These are phyloP conservation scores for Scatophagus argus DNA, from an alignment of 2,113 vertebrate species.

Conservation along the genomic window DNA sequence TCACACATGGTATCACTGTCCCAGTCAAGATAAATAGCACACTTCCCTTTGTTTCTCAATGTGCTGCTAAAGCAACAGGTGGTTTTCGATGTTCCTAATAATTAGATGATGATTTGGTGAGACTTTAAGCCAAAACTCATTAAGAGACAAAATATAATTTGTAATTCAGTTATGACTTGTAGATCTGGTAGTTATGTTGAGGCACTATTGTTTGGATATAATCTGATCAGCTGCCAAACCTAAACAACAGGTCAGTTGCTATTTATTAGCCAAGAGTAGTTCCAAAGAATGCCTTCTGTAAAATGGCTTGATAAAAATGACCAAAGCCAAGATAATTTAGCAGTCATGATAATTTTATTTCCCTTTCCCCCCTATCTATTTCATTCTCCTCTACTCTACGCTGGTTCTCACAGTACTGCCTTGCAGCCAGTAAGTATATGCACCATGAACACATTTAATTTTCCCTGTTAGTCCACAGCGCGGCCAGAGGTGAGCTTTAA, in stretches of 20 bases:
- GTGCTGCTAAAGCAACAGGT: slow-evolving; percentile 52
- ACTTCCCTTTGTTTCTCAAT: slow-evolving; percentile 36
- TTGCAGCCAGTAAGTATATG: slow-evolving; percentile 92
- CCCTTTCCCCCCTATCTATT: slow-evolving; percentile 41
- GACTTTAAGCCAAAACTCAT: slow-evolving; percentile 14
- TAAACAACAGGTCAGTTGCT: slow-evolving; percentile 8
- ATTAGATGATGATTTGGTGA: slow-evolving; percentile 11
- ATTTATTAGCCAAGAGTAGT: slow-evolving; percentile 25
- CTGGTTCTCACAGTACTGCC: slow-evolving; percentile 85
- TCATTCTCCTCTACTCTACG: slow-evolving; percentile 49
- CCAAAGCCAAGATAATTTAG: slow-evolving; percentile 79
- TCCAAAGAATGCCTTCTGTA: slow-evolving; percentile 23
- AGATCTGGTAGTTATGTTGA: slow-evolving; percentile 7
- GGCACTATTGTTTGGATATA: background rate
- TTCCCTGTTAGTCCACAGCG: slow-evolving; percentile 96
- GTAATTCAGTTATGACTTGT: slow-evolving; percentile 14
- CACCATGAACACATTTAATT: slow-evolving; percentile 98
- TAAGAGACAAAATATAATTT: background rate
- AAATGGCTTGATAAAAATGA: slow-evolving; percentile 59
- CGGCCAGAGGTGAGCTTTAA: slow-evolving; percentile 99
- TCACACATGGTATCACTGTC: slow-evolving; percentile 66
- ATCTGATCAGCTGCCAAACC: slow-evolving; percentile 29
- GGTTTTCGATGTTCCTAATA: slow-evolving; percentile 18
- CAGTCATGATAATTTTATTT: slow-evolving; percentile 83
- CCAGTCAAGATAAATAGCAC: slow-evolving; percentile 66